phyloP scores from a whole-genome alignment of 2,888 invertebrate species.

The Eustalomyia histrio region DNA sequence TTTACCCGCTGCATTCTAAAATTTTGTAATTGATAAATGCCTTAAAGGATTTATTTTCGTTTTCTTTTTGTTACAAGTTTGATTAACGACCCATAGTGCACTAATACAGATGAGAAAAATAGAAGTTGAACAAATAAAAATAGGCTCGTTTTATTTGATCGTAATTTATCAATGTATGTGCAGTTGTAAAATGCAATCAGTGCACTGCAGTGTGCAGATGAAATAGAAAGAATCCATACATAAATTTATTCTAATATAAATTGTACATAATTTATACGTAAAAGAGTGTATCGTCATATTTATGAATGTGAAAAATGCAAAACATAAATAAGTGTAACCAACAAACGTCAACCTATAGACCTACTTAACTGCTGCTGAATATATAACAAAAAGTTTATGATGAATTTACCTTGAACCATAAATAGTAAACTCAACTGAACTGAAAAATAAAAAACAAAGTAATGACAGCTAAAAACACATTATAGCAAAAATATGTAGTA shows the following conservation, averaged over 20 bases:
- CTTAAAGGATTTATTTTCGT: too few relatives aligned
- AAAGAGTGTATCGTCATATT: neutral
- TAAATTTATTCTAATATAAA: neutral
- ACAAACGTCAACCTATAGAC: conserved; percentile 44
- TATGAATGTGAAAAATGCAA: conserved; percentile 10
- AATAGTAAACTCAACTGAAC: conserved; percentile 64
- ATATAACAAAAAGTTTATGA: conserved; percentile 67
- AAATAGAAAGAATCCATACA: conserved; percentile 15
- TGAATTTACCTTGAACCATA: conserved; percentile 76
- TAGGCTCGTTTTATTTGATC: neutral
- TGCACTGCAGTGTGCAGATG: conserved; percentile 27
- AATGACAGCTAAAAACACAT: conserved; percentile 1
- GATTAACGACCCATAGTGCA: conserved; percentile 6
- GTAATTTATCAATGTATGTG: too few relatives aligned
- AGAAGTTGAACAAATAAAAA: neutral
- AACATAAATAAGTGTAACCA: conserved; percentile 22
- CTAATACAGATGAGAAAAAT: neutral
- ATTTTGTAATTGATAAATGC: too few relatives aligned
- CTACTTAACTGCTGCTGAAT: conserved; percentile 54
- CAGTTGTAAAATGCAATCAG: too few relatives aligned
- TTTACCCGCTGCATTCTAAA: too few relatives aligned
- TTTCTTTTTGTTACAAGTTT: too few relatives aligned
- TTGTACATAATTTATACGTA: neutral
- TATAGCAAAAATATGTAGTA: neutral
- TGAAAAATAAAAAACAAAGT: conserved; percentile 6